These are phyloP conservation scores for Plectrocnemia conspersa DNA, from an alignment of 1,140 invertebrate genomes.

Conservation along the genomic window DNA sequence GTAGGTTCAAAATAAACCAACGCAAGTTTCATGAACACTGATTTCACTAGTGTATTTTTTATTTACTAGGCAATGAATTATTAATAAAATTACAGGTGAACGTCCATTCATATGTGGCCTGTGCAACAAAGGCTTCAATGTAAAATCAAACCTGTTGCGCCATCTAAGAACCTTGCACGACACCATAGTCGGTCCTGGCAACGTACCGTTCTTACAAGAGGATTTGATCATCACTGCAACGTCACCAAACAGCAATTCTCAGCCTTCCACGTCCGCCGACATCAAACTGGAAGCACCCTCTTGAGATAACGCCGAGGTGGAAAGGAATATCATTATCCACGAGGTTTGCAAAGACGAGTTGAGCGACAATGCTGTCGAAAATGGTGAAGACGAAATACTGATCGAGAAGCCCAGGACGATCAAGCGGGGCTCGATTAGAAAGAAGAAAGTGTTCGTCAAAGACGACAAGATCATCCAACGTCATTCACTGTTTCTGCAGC, in stretches of 20 bases:
- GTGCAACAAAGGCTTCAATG: slow-evolving; percentile 73
- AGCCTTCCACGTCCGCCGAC: slow-evolving; percentile 39
- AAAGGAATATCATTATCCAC: slow-evolving; percentile 29
- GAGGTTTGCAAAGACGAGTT: slow-evolving; percentile 23
- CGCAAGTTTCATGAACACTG: too few species aligned
- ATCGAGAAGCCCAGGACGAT: neutral
- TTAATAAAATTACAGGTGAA: slow-evolving; percentile 46
- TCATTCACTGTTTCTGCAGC: slow-evolving; percentile 50
- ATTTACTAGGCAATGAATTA: too few species aligned
- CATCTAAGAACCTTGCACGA: slow-evolving; percentile 68
- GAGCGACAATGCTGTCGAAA: neutral
- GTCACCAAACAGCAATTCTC: slow-evolving; percentile 26
- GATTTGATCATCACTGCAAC: slow-evolving; percentile 21
- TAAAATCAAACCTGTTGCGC: slow-evolving; percentile 69
- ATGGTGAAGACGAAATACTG: neutral
- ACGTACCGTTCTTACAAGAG: slow-evolving; percentile 33
- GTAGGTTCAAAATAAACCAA: too few species aligned
- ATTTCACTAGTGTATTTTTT: too few species aligned
- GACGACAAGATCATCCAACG: slow-evolving; percentile 33
- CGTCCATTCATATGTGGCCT: slow-evolving; percentile 67
- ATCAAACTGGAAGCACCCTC: slow-evolving; percentile 42
- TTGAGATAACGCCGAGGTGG: slow-evolving; percentile 46
- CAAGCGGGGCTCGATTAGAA: neutral
- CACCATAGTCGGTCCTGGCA: slow-evolving; percentile 51
- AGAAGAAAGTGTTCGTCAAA: slow-evolving; percentile 7